Percentiles rank a stretch among this genome's conserved stretches.
These are phyloP conservation scores for Furcula furcula DNA, from an alignment of 2,888 invertebrate genomes.

Conservation along the genomic window DNA sequence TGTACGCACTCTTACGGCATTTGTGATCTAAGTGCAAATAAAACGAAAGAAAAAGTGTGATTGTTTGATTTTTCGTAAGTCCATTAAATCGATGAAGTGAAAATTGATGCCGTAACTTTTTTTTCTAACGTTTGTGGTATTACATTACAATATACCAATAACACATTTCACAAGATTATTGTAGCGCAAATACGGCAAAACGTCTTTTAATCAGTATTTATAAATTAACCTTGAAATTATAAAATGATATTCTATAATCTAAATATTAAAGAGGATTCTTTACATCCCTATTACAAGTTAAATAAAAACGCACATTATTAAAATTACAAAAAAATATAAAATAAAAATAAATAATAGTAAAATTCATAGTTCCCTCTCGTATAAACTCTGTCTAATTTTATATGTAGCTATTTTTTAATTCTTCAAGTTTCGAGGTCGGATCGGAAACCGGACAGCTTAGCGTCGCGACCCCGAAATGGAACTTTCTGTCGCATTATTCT, in stretches of 20 bases:
- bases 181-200: no score
- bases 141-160: constrained; percentile 18
- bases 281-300: no score
- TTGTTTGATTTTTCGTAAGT: constrained; percentile 72
- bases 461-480: constrained; percentile 38
- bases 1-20: constrained; percentile 52
- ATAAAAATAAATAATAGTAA: constrained; percentile 22
- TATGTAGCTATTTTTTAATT: constrained; percentile 72
- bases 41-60: constrained; percentile 79
- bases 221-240: no score
- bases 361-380: constrained; percentile 54
- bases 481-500: constrained; percentile 50
- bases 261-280: no score
- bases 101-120: constrained; percentile 40
- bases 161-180: no score
- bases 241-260: no score
- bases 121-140: constrained; percentile 21
- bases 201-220: no score
- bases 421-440: constrained; percentile 56
- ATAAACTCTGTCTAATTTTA: constrained; percentile 60
- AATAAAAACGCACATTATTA: no score
- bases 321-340: no score
- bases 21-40: constrained; percentile 68
- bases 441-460: constrained; percentile 61
- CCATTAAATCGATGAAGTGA: constrained; percentile 45